These are phyloP conservation scores for Sweltsa coloradensis DNA, from an alignment of 1,140 invertebrate genomes.

Conservation along the genomic window DNA sequence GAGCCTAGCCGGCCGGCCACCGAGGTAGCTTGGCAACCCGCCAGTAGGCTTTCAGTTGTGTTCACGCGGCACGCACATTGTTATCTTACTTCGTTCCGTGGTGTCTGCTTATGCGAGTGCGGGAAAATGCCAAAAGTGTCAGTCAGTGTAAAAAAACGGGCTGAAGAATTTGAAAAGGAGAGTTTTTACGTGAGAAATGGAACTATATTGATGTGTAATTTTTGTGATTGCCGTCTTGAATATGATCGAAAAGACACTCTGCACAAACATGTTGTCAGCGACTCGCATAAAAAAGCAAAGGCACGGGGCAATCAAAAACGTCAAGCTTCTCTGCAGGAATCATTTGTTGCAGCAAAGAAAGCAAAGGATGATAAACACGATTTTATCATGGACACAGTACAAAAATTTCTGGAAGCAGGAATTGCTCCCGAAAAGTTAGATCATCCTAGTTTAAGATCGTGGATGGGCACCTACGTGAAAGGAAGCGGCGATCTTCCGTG, in stretches of 20 bases:
- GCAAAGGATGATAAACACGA: neutral
- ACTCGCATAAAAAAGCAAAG: neutral
- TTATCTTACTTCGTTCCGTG: too few relatives aligned
- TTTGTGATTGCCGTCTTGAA: neutral
- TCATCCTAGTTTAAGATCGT: neutral
- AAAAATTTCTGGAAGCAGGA: neutral
- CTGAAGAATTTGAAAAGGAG: neutral
- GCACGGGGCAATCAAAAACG: neutral
- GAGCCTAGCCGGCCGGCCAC: too few relatives aligned
- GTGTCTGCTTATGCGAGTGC: too few relatives aligned
- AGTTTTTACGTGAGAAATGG: neutral
- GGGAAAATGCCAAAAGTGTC: conserved; percentile 5
- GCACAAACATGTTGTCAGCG: neutral
- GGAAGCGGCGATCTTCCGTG: neutral
- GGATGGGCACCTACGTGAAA: neutral
- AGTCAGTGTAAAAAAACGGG: neutral
- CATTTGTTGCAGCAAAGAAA: neutral
- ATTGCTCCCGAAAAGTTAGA: neutral
- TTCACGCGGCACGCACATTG: too few relatives aligned
- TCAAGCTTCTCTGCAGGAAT: neutral
- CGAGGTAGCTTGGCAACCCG: too few relatives aligned
- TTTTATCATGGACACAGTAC: neutral
- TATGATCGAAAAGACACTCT: neutral
- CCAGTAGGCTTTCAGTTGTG: too few relatives aligned
- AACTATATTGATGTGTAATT: conserved; percentile 2